These are phyloP conservation scores for Sebastes cheni DNA, from an alignment of 2,797 vertebrate species.

Conservation along the genomic window DNA sequence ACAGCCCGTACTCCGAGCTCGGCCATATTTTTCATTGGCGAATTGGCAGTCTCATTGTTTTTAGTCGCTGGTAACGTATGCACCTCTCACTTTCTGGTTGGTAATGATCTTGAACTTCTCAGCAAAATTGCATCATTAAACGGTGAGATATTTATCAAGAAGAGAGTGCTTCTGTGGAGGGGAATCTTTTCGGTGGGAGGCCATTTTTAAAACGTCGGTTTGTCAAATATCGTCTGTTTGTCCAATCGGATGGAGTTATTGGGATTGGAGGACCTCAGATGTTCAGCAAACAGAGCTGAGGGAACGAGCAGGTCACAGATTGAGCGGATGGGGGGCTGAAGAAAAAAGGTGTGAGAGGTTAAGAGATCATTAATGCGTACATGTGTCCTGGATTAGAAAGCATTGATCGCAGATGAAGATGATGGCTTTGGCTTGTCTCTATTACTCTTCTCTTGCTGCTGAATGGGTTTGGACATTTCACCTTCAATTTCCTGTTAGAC, in stretches of 20 bases:
- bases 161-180: neutral
- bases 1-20: neutral
- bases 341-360: constrained; percentile 25
- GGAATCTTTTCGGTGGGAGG: neutral
- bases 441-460: constrained; percentile 37
- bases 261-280: neutral
- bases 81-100: constrained; percentile 50
- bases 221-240: neutral
- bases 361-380: constrained; percentile 67
- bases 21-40: constrained; percentile 34
- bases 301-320: constrained; percentile 21
- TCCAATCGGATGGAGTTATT: neutral
- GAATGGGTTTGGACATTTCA: constrained; percentile 32
- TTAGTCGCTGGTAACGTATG: constrained; percentile 48
- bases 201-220: neutral
- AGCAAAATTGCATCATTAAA: constrained; percentile 52
- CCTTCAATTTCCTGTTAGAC: constrained; percentile 35
- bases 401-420: constrained; percentile 62
- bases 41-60: constrained; percentile 58
- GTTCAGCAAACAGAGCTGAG: constrained; percentile 14
- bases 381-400: constrained; percentile 60
- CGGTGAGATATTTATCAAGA: constrained; percentile 36
- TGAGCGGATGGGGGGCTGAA: constrained; percentile 1
- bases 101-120: constrained; percentile 63
- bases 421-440: constrained; percentile 65